Percentiles rank a stretch among this genome's conserved stretches.
Evolutionary conservation across 2,797 vertebrate genomes (phyloP).

Genomic region (Avahi laniger): DNA sequence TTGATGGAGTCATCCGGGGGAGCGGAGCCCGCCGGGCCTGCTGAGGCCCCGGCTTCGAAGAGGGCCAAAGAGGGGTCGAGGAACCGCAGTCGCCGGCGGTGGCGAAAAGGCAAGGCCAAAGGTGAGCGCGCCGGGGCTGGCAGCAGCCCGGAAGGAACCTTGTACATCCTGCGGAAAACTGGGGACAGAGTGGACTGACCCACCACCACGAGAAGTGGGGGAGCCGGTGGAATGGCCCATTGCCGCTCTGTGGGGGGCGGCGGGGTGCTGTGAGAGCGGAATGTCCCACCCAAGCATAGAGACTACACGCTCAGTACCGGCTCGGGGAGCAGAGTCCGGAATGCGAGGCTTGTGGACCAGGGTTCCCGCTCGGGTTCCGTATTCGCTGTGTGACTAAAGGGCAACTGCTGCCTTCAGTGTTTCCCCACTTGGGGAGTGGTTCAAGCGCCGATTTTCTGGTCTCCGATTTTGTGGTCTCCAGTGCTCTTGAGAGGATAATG

Average conservation of each 20-base stretch:
- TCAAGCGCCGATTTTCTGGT: background rate
- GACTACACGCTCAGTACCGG: background rate
- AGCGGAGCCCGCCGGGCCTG: background rate
- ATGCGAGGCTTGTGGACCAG: background rate
- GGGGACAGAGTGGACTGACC: background rate
- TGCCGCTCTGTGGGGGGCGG: background rate
- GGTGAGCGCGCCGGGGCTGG: conserved; percentile 57
- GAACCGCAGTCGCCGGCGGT: conserved; percentile 49
- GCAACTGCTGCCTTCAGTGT: background rate
- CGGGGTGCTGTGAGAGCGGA: background rate
- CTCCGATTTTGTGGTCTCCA: background rate
- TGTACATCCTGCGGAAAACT: background rate
- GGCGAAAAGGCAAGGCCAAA: conserved; percentile 69
- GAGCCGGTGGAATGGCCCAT: background rate
- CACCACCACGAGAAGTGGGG: background rate
- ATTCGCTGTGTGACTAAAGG: background rate
- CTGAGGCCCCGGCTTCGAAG: conserved; percentile 9
- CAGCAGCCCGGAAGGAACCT: conserved; percentile 2
- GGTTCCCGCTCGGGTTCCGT: background rate
- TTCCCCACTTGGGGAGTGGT: conserved; percentile 4
- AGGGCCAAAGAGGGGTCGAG: background rate
- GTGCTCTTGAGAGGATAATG: background rate
- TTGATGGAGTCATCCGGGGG: conserved; percentile 53
- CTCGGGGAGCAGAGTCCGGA: background rate
- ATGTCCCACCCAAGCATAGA: background rate